Conservation (phyloP, 2,888 invertebrate species). For the Polyploca ridens region DNA sequence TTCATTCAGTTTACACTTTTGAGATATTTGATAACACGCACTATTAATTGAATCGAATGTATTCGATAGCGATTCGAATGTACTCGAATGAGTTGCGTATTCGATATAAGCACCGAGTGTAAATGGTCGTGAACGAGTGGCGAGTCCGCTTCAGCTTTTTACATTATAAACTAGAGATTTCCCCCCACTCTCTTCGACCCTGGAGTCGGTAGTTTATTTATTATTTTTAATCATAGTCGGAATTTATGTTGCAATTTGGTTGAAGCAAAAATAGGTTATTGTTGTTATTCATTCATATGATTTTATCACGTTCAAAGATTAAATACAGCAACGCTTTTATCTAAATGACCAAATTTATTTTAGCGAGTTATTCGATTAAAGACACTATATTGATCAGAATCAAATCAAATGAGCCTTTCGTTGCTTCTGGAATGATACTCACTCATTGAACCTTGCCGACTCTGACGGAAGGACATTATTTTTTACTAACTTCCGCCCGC, state of each 20-base stretch:
- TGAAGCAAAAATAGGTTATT: conserved; percentile 19
- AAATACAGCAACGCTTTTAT: too few species aligned
- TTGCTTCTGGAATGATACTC: too few species aligned
- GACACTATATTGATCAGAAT: too few species aligned
- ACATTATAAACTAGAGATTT: conserved; percentile 62
- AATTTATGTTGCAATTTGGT: conserved; percentile 41
- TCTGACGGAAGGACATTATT: too few species aligned
- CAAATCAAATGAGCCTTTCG: too few species aligned
- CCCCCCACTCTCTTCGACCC: conserved; percentile 55
- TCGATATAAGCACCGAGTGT: conserved; percentile 42
- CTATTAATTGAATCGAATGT: conserved; percentile 11
- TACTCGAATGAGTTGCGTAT: conserved; percentile 9
- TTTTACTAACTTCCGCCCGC: too few species aligned
- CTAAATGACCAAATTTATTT: too few species aligned
- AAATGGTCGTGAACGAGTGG: conserved; percentile 59
- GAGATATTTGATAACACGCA: not conserved
- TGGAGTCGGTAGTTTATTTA: conserved; percentile 27
- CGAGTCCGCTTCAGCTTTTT: conserved; percentile 48
- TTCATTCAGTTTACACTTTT: conserved; percentile 13
- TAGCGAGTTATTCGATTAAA: too few species aligned
- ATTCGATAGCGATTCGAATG: conserved; percentile 14
- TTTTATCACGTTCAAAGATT: not conserved
- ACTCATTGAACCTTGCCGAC: too few species aligned
- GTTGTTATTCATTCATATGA: not conserved
- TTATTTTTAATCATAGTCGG: conserved; percentile 13